Conservation (phyloP, 2,888 invertebrate genomes). For the Gymnocheta viridis region DNA sequence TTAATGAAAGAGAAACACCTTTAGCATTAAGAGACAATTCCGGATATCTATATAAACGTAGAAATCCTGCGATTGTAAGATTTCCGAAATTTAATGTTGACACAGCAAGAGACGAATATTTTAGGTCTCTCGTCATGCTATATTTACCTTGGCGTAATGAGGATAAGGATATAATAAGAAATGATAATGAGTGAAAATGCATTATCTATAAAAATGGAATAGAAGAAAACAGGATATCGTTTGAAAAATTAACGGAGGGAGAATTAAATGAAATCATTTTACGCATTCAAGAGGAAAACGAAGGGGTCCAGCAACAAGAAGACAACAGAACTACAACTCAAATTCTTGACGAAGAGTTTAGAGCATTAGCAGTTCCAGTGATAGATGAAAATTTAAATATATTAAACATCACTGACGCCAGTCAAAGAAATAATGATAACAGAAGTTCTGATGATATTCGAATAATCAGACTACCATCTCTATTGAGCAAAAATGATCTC, state of each 20-base stretch:
- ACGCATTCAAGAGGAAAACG: conserved; percentile 2
- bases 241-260: conserved; percentile 16
- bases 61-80: conserved; percentile 4
- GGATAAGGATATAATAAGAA: not conserved
- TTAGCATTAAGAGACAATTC: not conserved
- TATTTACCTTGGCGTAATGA: conserved; percentile 22
- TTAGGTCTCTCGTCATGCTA: not conserved
- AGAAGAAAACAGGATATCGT: not conserved
- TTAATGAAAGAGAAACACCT: not conserved
- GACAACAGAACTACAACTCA: conserved; percentile 5
- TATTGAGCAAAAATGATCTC: not conserved
- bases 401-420: not conserved
- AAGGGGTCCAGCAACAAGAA: not conserved
- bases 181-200: conserved; percentile 7
- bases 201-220: not conserved
- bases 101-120: not conserved
- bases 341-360: conserved; percentile 44
- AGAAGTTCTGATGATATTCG: not conserved
- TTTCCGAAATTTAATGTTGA: not conserved
- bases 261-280: conserved; percentile 23
- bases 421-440: not conserved
- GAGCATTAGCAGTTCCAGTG: conserved; percentile 32
- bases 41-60: not conserved
- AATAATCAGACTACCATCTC: conserved; percentile 24
- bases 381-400: conserved; percentile 26